Evolutionary conservation across 2,888 invertebrate genomes (phyloP), one percentile per base, ranked within the genome.

Genomic region (Campaea margaritaria): DNA sequence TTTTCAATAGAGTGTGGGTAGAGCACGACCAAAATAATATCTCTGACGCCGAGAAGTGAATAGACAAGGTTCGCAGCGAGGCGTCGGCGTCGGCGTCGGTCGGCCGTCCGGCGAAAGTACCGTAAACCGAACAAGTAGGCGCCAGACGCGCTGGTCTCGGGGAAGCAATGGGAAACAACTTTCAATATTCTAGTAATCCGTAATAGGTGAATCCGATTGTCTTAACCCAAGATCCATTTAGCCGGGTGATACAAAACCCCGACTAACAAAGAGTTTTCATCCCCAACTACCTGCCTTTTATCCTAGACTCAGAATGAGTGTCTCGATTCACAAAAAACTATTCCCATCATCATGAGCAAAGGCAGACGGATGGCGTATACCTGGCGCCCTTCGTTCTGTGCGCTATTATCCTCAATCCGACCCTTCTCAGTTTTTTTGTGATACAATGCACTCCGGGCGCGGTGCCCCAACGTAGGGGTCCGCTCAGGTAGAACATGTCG

Each of bases 351-450:
- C 61, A 61, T 54, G 46, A 59, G 65, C 47, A 21, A 55, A 54
- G 61, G 58, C 66, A 65, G 64, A 45, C 50, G 50, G 64, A 45
- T 54, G 47, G 55, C 51, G 56, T 65, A 64, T 80, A 80, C 81
- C 81, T 79, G 81, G 68, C 71, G 78, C 69, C 58, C 72, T 61
- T 68, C 62, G 83, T 73, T 72, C 72, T 66, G 71, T 68, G 76
- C 72, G 68, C 81, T 76, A 83, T 87, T 86, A 87, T 90, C 80
- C 74, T 74, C 70, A 72, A 70, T 69, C 72, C 83, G 89, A 88
- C 91, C 91, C 90, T 89, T 82, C 82, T 82, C 83, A 75, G 76
- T 89, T 91, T 91, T 91, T 91, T 91, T 86, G 76, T 78, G 75
- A 72, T 73, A 86, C 87, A 86, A 86, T 85, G 77, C 81, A 83